phyloP scores from a whole-genome alignment of 2,113 vertebrate genomes.

The Alces alces region DNA sequence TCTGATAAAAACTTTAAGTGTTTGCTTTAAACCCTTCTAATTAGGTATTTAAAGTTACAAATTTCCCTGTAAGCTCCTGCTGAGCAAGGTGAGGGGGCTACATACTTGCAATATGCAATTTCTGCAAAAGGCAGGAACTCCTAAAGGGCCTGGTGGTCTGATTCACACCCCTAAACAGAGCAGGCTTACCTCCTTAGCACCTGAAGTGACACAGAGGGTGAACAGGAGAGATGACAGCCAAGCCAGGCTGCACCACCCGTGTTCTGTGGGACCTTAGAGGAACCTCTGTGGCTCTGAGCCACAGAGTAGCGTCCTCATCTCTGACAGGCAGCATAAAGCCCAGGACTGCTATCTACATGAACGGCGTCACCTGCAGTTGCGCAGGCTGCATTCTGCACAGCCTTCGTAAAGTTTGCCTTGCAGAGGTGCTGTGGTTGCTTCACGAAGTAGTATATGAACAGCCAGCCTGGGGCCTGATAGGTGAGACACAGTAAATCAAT shows the following conservation, averaged over 20 bases:
- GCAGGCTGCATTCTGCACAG: not conserved
- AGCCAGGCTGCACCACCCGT: not conserved
- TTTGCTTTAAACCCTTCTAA: not conserved
- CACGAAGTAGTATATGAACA: not conserved
- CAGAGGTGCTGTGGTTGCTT: not conserved
- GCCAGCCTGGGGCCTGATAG: not conserved
- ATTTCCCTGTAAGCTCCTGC: not conserved
- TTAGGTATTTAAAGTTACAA: not conserved
- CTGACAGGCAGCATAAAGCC: not conserved
- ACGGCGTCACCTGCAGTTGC: fast-evolving
- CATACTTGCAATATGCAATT: not conserved
- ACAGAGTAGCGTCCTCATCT: not conserved
- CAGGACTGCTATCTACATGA: not conserved
- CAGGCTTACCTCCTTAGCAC: not conserved
- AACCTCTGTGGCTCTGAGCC: not conserved
- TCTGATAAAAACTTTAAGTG: not conserved
- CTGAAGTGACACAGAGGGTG: not conserved
- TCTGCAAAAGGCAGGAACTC: not conserved
- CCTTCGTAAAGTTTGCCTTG: not conserved
- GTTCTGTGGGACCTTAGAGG: not conserved
- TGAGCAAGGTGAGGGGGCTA: not conserved
- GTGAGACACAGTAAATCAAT: not conserved
- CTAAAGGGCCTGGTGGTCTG: not conserved
- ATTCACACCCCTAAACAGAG: not conserved
- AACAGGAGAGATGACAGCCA: not conserved